Conservation (phyloP, 2,888 invertebrate genomes). For the Melieria omissa region DNA sequence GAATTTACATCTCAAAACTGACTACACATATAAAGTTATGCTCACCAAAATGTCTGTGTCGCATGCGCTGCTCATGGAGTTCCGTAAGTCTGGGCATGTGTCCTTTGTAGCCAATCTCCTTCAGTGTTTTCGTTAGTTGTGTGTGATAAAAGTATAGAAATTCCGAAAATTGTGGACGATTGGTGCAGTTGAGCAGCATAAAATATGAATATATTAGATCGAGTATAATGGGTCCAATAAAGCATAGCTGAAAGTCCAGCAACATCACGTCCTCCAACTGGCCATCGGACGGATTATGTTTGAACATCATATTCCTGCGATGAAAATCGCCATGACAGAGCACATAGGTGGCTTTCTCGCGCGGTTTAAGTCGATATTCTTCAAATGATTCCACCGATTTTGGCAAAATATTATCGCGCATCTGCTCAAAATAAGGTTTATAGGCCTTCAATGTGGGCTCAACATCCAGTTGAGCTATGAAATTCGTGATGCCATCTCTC, state of each 20-base stretch:
- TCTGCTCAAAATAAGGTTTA: conserved; percentile 32
- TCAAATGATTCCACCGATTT: conserved; percentile 10
- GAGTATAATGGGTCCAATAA: conserved; percentile 48
- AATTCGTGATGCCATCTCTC: conserved; percentile 20
- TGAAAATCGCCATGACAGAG: conserved; percentile 58
- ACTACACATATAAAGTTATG: too few relatives aligned
- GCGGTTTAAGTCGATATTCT: conserved; percentile 39
- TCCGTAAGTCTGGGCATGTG: conserved; percentile 44
- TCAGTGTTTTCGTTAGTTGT: conserved; percentile 46
- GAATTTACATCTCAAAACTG: too few relatives aligned
- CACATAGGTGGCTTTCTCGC: conserved; percentile 45
- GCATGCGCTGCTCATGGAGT: conserved; percentile 44
- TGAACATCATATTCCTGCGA: conserved; percentile 54
- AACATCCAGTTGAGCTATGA: conserved; percentile 21
- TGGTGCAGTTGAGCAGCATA: conserved; percentile 45
- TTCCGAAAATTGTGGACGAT: conserved; percentile 46
- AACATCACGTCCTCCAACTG: conserved; percentile 48
- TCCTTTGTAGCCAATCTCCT: conserved; percentile 47
- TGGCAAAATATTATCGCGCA: conserved; percentile 5
- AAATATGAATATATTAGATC: conserved; percentile 52
- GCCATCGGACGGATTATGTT: conserved; percentile 21
- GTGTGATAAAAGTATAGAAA: conserved; percentile 51
- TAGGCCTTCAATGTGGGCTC: conserved; percentile 26
- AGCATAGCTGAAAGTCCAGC: conserved; percentile 54
- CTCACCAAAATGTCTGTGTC: conserved; percentile 47